Conservation (phyloP, 2,888 invertebrate genomes). For the Scaptomyza tumidula region DNA sequence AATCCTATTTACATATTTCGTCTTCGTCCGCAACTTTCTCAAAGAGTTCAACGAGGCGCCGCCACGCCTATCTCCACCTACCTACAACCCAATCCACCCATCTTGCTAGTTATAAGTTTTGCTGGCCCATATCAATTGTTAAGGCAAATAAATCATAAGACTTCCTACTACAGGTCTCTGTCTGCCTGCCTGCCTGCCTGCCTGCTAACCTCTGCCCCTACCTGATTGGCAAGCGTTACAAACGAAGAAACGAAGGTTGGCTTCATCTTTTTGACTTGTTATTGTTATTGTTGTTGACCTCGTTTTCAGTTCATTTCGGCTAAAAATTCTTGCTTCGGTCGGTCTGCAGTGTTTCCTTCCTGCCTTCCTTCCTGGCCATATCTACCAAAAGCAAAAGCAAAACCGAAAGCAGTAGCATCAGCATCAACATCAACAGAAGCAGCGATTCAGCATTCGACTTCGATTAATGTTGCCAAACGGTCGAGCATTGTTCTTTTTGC, state of each 20-base stretch:
- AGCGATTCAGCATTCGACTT: slow-evolving; percentile 59
- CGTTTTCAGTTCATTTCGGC: slow-evolving; percentile 50
- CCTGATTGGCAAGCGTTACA: slow-evolving; percentile 8
- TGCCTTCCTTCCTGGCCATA: slow-evolving; percentile 21
- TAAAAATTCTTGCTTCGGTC: slow-evolving; percentile 21
- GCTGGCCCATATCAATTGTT: slow-evolving; percentile 64
- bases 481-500: slow-evolving; percentile 36
- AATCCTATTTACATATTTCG: slow-evolving; percentile 78
- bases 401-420: slow-evolving; percentile 2
- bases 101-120: slow-evolving; percentile 17
- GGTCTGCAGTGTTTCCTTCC: slow-evolving; percentile 65
- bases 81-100: background rate
- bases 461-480: slow-evolving; percentile 70
- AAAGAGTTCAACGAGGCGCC: slow-evolving; percentile 47
- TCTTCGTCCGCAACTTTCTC: slow-evolving; percentile 26
- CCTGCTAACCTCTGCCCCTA: background rate
- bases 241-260: slow-evolving; percentile 10
- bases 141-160: slow-evolving; percentile 72
- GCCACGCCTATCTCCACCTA: slow-evolving; percentile 14
- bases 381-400: slow-evolving; percentile 1
- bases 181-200: background rate
- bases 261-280: slow-evolving; percentile 30
- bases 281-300: slow-evolving; percentile 53
- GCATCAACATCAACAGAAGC: background rate
- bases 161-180: slow-evolving; percentile 49